Percentiles rank a stretch among this genome's conserved stretches.
These are phyloP conservation scores for Phalera bucephala DNA, from an alignment of 2,888 invertebrate species.

Conservation along the genomic window DNA sequence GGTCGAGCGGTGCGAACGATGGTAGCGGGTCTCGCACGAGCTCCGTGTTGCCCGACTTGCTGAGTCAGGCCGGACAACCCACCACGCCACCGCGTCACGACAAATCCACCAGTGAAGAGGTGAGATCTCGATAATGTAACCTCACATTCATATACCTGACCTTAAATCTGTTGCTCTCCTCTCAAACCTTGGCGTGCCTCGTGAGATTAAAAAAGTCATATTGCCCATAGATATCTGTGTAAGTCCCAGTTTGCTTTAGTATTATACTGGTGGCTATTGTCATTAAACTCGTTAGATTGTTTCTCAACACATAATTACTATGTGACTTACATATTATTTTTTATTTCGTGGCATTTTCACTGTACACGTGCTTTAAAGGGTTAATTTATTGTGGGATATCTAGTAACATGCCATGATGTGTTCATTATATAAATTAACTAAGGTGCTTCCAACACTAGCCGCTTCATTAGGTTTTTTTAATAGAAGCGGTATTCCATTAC, in stretches of 20 bases:
- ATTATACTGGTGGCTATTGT: slow-evolving; percentile 21
- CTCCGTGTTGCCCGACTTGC: slow-evolving; percentile 96
- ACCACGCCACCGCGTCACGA: slow-evolving; percentile 95
- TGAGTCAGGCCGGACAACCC: slow-evolving; percentile 93
- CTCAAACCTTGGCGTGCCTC: no score
- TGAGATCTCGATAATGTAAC: no score
- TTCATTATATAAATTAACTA: slow-evolving; percentile 33
- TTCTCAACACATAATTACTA: slow-evolving; percentile 8
- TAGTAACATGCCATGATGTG: slow-evolving; percentile 34
- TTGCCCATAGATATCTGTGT: no score
- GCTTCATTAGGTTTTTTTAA: slow-evolving; percentile 4
- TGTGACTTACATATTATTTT: slow-evolving; percentile 9
- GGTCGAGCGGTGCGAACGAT: slow-evolving; percentile 75
- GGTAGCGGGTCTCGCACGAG: slow-evolving; percentile 91
- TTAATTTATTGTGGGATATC: slow-evolving; percentile 29
- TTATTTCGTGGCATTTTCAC: slow-evolving; percentile 32
- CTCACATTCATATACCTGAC: no score
- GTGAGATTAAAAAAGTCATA: no score
- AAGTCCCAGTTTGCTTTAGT: slow-evolving; percentile 23
- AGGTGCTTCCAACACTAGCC: slow-evolving; percentile 41
- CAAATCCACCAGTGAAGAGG: slow-evolving; percentile 98
- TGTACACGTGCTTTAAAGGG: slow-evolving; percentile 41
- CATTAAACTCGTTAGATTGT: slow-evolving; percentile 15
- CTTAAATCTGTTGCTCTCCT: no score
- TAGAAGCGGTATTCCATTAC: slow-evolving; percentile 7